Evolutionary conservation across 2,888 invertebrate genomes (phyloP).

Genomic region (Sphaerophoria rueppellii): DNA sequence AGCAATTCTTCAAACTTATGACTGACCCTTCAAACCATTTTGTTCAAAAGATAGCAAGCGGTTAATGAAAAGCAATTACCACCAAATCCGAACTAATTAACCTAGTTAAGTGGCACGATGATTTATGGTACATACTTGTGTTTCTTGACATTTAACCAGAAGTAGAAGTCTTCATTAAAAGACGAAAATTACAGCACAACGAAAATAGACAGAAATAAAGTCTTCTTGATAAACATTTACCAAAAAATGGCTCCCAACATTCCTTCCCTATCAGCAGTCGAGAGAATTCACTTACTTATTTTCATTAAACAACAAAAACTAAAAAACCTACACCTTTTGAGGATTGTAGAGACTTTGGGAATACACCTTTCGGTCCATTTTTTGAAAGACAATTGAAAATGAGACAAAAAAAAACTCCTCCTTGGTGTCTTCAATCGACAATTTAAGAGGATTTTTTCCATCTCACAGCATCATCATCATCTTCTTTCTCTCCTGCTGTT

Average conservation of each 20-base stretch:
- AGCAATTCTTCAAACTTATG: background rate
- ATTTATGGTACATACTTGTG: conserved; percentile 19
- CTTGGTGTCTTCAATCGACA: conserved; percentile 50
- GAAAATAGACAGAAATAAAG: background rate
- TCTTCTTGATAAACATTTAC: background rate
- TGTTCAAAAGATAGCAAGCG: background rate
- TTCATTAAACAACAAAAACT: conserved; percentile 1
- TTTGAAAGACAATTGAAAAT: background rate
- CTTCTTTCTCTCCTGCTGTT: conserved; percentile 3
- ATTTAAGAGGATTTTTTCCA: conserved; percentile 24
- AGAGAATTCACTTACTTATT: conserved; percentile 15
- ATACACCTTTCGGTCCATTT: conserved; percentile 11
- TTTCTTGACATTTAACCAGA: conserved; percentile 14
- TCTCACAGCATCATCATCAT: background rate
- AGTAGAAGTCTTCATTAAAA: background rate
- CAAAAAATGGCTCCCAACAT: conserved; percentile 28
- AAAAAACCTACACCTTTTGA: conserved; percentile 25
- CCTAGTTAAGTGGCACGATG: conserved; percentile 7
- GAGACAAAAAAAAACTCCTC: conserved; percentile 13
- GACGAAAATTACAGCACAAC: background rate
- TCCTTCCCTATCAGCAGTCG: too few relatives aligned
- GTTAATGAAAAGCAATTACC: conserved; percentile 11
- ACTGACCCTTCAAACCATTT: background rate
- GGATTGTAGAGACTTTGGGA: background rate
- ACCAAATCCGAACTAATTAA: conserved; percentile 7